Evolutionary conservation across 2,797 vertebrate species (phyloP), one percentile per base, ranked within the genome.

Genomic region (Sebastes oblongus): DNA sequence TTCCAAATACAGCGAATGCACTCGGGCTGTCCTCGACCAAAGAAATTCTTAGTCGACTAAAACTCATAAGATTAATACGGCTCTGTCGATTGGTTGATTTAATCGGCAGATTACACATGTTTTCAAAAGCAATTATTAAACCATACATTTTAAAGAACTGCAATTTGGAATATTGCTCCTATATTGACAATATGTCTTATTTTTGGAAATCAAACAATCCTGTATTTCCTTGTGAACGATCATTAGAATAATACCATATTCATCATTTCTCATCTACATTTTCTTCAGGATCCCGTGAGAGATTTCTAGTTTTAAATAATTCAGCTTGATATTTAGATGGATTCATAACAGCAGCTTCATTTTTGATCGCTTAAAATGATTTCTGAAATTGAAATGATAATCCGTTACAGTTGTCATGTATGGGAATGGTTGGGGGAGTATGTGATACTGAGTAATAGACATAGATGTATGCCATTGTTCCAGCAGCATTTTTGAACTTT

Each of bases 401-500:
- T 74, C 64, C 66, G 66, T 84, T 50, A 52, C 55, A 59, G 50
- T 50, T 20, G 36, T 76, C 62, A n/a, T 76, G 24, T 39, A 29
- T 42, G 32, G 25, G 16, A 52, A 60, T 13, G n/a, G 16, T 52
- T 34, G 11, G 29, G 29, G 29, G 11, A 42, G 25, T 14, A 11
- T 34, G 73, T 56, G 78, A 77, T 56, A 60, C 16, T 29, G 60
- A 83, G 69, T 65, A 75, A 54, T 16, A 75, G 36, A 82, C 71
- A 22, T 16, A 50, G 64, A 74, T 59, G 72, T 27, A 72, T 55
- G 71, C 34, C 77, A 66, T 75, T 78, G 75, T 88, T 81, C 66
- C 56, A 64, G 34, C 55, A 68, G 72, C 14, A 14, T 74, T 84
- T 78, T 75, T 81, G 74, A 84, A 88, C 87, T 88, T 82, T 67